Base-by-base conservation (phyloP, 1,140 invertebrate genomes). In the Anadara kagoshimensis region DNA sequence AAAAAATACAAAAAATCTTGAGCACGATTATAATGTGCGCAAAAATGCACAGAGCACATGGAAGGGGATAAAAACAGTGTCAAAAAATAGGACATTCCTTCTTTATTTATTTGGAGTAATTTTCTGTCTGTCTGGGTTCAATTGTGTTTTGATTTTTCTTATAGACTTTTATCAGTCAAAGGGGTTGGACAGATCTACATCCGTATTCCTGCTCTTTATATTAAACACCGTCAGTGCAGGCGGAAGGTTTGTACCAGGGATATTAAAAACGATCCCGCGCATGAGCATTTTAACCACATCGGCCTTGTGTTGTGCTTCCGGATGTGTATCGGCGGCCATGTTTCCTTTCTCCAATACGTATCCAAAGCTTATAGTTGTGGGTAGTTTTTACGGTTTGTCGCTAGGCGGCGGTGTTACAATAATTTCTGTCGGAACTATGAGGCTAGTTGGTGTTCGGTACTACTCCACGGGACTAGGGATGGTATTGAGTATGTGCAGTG, bases 91-190 rank as follows among this genome's bases (percentile, higher is more conserved):
- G 43, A 41, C 53, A 16, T 69, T 61, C 22, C 22, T 69, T 0
- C 26, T 18, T 24, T 61, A 62, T 24, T 20, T 59, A 7, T 43
- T 61, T 53, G 29, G 24, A 0, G 22, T 36, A 29, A 43, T 45
- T 0, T 43, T 59, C 3, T 12, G 5, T 8, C 1, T 69, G 1
- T 26, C 57, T 20, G 56, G 44, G 5, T 18, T 62, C 0, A 69
- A 62, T 24, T 61, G 57, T 4, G n/a, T 53, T 20, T 16, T 53
- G 18, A 59, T 69, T 22, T 69, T 69, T 43, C 51, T 69, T 3
- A 62, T 69, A 10, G 67, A 69, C 24, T 69, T 22, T 36, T 53
- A 53, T 41, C 58, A 36, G 1, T 43, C 26, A 5, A 61, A 69
- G 14, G 67, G 57, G n/a, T 24, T 69, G 3, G 44, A 44, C 3